phyloP scores from a whole-genome alignment of 2,888 invertebrate genomes.

The Baccha elongata region DNA sequence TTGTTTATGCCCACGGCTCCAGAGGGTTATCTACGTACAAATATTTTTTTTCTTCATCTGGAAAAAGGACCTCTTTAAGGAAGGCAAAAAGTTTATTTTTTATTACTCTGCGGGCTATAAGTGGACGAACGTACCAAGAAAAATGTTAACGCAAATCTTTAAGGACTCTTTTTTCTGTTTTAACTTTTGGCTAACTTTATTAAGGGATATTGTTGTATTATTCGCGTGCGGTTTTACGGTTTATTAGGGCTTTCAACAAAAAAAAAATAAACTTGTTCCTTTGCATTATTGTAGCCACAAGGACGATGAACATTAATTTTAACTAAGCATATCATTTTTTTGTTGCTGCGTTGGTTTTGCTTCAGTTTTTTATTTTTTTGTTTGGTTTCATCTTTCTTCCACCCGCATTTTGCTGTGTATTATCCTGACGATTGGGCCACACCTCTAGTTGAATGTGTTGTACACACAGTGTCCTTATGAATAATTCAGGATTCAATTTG shows the following conservation, averaged over 20 bases:
- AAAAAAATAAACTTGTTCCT: constrained; percentile 37
- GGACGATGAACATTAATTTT: constrained; percentile 61
- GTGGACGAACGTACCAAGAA: constrained; percentile 9
- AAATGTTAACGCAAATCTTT: constrained; percentile 58
- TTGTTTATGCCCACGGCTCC: constrained; percentile 38
- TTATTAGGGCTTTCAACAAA: constrained; percentile 7
- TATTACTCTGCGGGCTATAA: constrained; percentile 50
- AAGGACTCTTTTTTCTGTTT: constrained; percentile 49
- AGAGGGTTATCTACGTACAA: constrained; percentile 17
- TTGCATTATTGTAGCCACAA: constrained; percentile 49
- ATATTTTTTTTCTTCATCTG: constrained; percentile 15
- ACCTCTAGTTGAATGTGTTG: constrained; percentile 52
- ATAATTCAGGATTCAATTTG: constrained; percentile 72
- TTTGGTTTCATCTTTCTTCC: background rate
- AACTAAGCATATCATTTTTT: constrained; percentile 34
- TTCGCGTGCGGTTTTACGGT: constrained; percentile 3
- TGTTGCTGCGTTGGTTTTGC: background rate
- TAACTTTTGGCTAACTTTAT: constrained; percentile 49
- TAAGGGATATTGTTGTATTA: constrained; percentile 24
- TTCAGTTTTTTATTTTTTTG: constrained; percentile 26
- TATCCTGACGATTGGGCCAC: constrained; percentile 63
- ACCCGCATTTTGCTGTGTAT: constrained; percentile 44
- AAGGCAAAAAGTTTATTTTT: constrained; percentile 48
- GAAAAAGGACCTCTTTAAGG: constrained; percentile 46
- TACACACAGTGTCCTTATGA: constrained; percentile 62